phyloP scores from a whole-genome alignment of 2,113 vertebrate genomes.

The Mixornis gularis region DNA sequence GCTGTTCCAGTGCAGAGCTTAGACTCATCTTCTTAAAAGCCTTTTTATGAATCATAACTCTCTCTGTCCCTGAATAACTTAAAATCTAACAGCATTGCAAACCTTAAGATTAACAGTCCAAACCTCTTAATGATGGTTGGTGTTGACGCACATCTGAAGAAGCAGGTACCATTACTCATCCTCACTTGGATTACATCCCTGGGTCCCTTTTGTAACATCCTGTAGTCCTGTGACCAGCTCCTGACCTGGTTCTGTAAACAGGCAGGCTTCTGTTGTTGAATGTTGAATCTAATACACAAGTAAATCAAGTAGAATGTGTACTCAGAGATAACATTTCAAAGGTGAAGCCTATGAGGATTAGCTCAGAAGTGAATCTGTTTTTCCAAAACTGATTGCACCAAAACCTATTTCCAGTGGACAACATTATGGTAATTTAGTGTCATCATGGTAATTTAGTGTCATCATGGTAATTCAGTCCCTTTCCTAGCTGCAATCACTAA shows the following conservation, averaged over 20 bases:
- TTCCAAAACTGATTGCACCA: background rate
- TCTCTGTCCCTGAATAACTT: slow-evolving; percentile 24
- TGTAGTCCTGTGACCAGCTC: background rate
- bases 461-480: background rate
- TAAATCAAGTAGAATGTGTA: background rate
- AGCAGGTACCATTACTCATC: slow-evolving; percentile 5
- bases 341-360: background rate
- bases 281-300: background rate
- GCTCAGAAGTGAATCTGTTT: background rate
- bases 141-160: background rate
- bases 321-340: background rate
- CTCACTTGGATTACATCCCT: background rate
- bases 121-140: background rate
- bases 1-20: background rate
- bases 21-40: slow-evolving; percentile 45
- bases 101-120: slow-evolving; percentile 1
- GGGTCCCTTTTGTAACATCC: background rate
- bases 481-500: background rate
- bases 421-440: background rate
- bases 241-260: background rate
- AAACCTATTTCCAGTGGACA: background rate
- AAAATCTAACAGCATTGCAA: background rate
- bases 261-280: background rate
- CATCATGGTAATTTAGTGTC: background rate
- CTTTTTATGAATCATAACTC: slow-evolving; percentile 40